Evolutionary conservation across 2,113 vertebrate species (phyloP).

Genomic region (Entosphenus tridentatus): DNA sequence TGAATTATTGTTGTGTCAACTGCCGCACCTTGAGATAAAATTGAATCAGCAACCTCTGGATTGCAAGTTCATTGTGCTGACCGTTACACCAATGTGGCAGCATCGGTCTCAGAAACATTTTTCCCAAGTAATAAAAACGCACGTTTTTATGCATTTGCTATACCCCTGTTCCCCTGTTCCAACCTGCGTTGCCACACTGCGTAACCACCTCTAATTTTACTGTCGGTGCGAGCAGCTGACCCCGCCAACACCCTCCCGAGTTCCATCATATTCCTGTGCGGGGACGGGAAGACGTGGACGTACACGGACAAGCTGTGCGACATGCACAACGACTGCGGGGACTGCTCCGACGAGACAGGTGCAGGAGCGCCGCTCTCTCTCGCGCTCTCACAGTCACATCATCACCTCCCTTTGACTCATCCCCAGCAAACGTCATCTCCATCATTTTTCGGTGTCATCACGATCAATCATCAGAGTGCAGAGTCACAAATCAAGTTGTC

Average conservation of each 20-base stretch:
- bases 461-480: neutral
- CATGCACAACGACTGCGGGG: slow-evolving; percentile 14
- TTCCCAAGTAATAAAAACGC: no score
- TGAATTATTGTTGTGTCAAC: no score
- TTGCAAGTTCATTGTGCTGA: no score
- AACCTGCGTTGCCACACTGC: no score
- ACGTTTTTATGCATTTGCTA: no score
- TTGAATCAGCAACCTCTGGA: no score
- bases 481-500: neutral
- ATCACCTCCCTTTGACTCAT: neutral
- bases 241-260: slow-evolving; percentile 12
- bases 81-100: no score
- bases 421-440: neutral
- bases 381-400: neutral
- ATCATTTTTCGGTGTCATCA: neutral
- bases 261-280: slow-evolving; percentile 14
- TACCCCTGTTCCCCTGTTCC: no score
- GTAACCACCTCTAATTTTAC: no score
- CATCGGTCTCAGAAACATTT: no score
- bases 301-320: slow-evolving; percentile 14
- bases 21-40: no score
- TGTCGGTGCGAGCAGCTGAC: slow-evolving; percentile 9
- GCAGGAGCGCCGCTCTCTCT: slow-evolving; percentile 4
- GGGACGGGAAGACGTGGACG: slow-evolving; percentile 13
- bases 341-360: slow-evolving; percentile 16